A percentile compares a stretch with the other conserved stretches of the same genome.
phyloP scores from a whole-genome alignment of 2,113 vertebrate genomes.

The Ancistrus triradiatus region DNA sequence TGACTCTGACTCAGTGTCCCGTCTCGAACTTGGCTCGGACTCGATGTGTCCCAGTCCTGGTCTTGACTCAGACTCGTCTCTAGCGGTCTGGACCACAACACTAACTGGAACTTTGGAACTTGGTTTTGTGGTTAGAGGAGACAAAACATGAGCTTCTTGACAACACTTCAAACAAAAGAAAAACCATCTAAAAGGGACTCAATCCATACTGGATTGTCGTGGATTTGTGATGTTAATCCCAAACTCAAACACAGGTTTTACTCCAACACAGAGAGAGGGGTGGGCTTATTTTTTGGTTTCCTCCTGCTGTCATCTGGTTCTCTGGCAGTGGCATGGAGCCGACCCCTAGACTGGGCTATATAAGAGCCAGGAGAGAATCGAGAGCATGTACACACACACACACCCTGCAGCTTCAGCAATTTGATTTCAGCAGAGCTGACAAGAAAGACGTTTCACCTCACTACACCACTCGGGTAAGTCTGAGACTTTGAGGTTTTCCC shows the following conservation, averaged over 20 bases:
- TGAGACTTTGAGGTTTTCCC: neutral
- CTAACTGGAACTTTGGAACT: too few relatives aligned
- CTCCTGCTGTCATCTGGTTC: conserved; percentile 38
- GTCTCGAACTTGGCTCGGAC: too few relatives aligned
- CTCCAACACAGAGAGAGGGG: neutral
- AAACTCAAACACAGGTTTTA: neutral
- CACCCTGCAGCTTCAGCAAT: conserved; percentile 1
- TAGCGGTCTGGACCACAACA: too few relatives aligned
- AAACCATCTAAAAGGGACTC: too few relatives aligned
- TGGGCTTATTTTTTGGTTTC: conserved; percentile 7
- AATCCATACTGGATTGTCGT: too few relatives aligned
- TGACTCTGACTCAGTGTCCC: too few relatives aligned
- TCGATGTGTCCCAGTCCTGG: too few relatives aligned
- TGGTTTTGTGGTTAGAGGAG: too few relatives aligned
- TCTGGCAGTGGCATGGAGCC: conserved; percentile 37
- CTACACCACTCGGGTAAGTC: conserved; percentile 25
- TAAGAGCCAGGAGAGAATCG: conserved; percentile 25
- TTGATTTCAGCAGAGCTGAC: neutral
- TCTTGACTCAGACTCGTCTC: too few relatives aligned
- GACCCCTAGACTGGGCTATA: conserved; percentile 43
- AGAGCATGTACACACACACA: conserved; percentile 9
- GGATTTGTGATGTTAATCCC: neutral
- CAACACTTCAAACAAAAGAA: too few relatives aligned
- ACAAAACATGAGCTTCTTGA: too few relatives aligned
- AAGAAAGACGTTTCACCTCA: neutral